Base-by-base conservation (phyloP, 1,140 invertebrate genomes). In the Brachionus calyciflorus region DNA sequence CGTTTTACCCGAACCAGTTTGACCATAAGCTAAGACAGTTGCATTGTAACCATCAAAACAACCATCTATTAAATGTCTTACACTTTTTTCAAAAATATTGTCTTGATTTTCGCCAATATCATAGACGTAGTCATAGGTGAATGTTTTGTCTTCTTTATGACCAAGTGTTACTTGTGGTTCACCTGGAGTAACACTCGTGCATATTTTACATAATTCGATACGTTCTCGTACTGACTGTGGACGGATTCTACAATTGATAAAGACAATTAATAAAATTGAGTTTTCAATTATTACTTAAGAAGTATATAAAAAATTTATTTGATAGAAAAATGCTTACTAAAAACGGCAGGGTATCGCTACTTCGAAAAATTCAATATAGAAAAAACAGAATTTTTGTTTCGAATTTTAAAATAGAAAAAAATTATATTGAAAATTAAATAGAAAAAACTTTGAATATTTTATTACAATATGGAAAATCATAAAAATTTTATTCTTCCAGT, bases 171-270 rank as follows among this genome's bases (percentile, higher is more conserved):
- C 80, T 78, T 85, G 84, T 79, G 94, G 92, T 0, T 90, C 91
- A 1, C 90, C 88, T 10, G 93, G 90, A 12, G 92, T 90, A 5
- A 96, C 93, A 55, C 89, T 87, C 0, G 94, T 96, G 83, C 95
- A 98, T 51, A 94, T 88, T 75, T 93, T 90, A 85, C 93, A 97
- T 89, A 93, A 93, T 81, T 97, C 95, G 46, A 97, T 92, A 78
- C 93, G 88, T 84, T 99, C 95, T 19, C 91, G 88, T 0, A 92
- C 90, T 76, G 93, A 90, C 87, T 96, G 93, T 19, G 95, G 95
- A 76, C 95, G 91, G 81, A 98, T 93, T 85, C 95, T 97, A 87
- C 2, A 87, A 85, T 40, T 40, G 3, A 63, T 10, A 57, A 1
- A 12, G n/a, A 30, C 30, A 10, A 37, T 10, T 60, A 10, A 6